phyloP scores from a whole-genome alignment of 2,797 vertebrate genomes.

The Tolypeutes matacus region DNA sequence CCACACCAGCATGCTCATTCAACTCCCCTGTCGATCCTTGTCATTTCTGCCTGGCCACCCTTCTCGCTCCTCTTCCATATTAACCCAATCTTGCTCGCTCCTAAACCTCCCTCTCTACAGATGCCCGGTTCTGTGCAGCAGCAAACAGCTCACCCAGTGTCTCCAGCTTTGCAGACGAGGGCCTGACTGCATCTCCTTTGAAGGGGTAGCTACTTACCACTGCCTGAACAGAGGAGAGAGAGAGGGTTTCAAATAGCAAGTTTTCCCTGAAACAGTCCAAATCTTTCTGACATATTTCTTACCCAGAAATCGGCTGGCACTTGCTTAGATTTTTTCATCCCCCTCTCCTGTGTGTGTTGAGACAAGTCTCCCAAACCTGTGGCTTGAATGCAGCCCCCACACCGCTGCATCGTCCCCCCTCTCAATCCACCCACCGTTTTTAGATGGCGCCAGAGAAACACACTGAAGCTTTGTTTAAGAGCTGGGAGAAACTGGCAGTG shows the following conservation, averaged over 20 bases:
- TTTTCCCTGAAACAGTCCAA: not conserved
- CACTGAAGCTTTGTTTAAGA: not conserved
- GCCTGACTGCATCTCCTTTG: not conserved
- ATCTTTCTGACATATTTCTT: not conserved
- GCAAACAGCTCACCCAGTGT: not conserved
- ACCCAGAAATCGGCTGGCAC: not conserved
- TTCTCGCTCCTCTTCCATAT: not conserved
- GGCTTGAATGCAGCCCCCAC: not conserved
- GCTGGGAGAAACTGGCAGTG: constrained; percentile 1
- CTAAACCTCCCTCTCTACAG: no score
- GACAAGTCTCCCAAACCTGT: constrained; percentile 12
- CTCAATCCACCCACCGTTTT: constrained; percentile 1
- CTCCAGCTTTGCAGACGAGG: not conserved
- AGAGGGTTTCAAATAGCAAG: not conserved
- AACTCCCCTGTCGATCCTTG: not conserved
- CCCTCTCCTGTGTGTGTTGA: not conserved
- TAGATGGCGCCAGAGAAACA: not conserved
- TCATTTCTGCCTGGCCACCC: not conserved
- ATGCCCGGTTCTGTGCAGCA: not conserved
- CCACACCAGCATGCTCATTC: not conserved
- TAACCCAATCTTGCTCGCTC: not conserved
- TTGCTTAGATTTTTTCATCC: not conserved
- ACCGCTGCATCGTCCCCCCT: not conserved
- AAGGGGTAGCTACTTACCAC: not conserved
- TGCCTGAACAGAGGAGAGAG: not conserved